A percentile compares a stretch with the other conserved stretches of the same genome.
Evolutionary conservation across 2,888 invertebrate species (phyloP).

Genomic region (Orgyia antiqua): DNA sequence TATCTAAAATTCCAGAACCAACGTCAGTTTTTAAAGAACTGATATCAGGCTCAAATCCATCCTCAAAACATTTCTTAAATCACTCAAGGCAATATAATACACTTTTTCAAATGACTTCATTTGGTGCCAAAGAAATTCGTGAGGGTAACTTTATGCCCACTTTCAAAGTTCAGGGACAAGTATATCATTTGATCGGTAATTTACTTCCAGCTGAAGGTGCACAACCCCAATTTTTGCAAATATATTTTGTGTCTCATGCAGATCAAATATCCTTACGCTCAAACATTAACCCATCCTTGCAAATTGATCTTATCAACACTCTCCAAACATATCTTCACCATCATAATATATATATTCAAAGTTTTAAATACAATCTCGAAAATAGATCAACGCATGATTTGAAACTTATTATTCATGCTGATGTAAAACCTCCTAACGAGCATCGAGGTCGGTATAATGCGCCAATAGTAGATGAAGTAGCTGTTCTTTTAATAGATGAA

Average conservation of each 20-base stretch:
- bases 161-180: background rate
- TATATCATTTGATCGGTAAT: background rate
- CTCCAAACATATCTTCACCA: conserved; percentile 12
- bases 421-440: conserved; percentile 5
- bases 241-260: conserved; percentile 8
- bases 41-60: conserved; percentile 6
- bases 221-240: conserved; percentile 2
- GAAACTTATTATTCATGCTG: conserved; percentile 5
- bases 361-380: conserved; percentile 13
- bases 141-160: background rate
- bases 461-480: conserved; percentile 14
- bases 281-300: conserved; percentile 9
- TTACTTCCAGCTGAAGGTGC: background rate
- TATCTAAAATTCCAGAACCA: conserved; percentile 14
- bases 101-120: conserved; percentile 1
- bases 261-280: conserved; percentile 12
- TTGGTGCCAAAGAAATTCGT: background rate
- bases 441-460: conserved; percentile 13
- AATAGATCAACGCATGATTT: conserved; percentile 8
- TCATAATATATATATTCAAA: conserved; percentile 1
- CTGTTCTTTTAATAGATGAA: conserved; percentile 22
- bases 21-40: conserved; percentile 8
- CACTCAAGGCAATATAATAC: background rate
- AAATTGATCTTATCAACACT: conserved; percentile 12
- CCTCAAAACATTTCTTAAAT: background rate